Conservation (phyloP, 2,888 invertebrate genomes). For the Callimorpha dominula region DNA sequence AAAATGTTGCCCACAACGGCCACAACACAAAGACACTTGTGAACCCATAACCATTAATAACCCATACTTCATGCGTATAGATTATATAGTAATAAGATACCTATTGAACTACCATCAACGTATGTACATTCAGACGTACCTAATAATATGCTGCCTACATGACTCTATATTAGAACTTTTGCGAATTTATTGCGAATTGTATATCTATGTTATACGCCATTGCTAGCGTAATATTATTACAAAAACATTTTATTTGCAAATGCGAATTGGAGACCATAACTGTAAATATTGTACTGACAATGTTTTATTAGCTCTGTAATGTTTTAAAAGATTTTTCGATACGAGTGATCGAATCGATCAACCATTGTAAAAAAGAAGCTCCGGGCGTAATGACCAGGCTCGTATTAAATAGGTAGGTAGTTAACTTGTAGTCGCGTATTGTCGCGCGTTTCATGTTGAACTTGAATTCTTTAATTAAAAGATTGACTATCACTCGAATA, state of each 20-base stretch:
- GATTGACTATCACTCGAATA: neutral
- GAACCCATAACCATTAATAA: too few species aligned
- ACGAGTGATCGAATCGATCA: too few species aligned
- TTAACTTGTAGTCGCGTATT: neutral
- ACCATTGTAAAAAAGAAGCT: too few species aligned
- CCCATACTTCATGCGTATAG: too few species aligned
- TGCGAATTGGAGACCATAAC: constrained; percentile 2
- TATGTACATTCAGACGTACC: too few species aligned
- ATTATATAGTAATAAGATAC: too few species aligned
- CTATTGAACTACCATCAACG: too few species aligned
- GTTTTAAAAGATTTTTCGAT: neutral
- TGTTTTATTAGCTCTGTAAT: neutral
- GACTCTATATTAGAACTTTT: constrained; percentile 6
- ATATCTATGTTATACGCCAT: neutral
- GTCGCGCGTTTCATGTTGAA: neutral
- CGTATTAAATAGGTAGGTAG: neutral
- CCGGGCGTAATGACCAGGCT: neutral
- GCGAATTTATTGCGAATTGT: constrained; percentile 15
- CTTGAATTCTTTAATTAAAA: neutral
- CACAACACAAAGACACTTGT: too few species aligned
- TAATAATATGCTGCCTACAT: neutral
- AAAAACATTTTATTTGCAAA: neutral
- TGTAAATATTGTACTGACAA: neutral
- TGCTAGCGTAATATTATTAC: constrained; percentile 7
- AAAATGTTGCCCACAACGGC: too few species aligned